These are phyloP conservation scores for Gastrophysa polygoni DNA, from an alignment of 2,888 invertebrate species.

Conservation along the genomic window DNA sequence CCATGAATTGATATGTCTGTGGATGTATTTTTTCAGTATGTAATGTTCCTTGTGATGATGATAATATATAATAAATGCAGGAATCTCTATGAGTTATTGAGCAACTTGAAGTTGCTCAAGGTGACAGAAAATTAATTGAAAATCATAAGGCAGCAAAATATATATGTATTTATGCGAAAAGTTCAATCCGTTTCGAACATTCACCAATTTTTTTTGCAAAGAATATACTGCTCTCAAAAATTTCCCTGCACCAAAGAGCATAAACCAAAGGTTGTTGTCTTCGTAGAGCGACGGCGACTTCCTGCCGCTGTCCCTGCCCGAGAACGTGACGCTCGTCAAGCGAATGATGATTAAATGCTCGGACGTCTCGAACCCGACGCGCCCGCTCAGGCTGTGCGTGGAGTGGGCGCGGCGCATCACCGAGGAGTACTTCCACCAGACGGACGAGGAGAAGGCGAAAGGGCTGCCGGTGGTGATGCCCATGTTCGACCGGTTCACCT, in stretches of 20 bases:
- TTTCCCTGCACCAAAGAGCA: not conserved
- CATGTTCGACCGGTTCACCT: conserved; percentile 92
- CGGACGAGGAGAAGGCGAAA: conserved; percentile 91
- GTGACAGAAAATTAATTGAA: too few species aligned
- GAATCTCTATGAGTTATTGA: too few species aligned
- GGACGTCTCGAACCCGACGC: conserved; percentile 95
- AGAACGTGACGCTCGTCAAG: conserved; percentile 86
- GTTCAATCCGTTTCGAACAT: too few species aligned
- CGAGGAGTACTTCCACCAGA: conserved; percentile 97
- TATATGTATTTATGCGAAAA: too few species aligned
- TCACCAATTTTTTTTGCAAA: too few species aligned
- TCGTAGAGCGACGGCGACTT: conserved; percentile 38
- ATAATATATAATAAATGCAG: too few species aligned
- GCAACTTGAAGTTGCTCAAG: too few species aligned
- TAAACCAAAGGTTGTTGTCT: not conserved
- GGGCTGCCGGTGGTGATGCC: conserved; percentile 97
- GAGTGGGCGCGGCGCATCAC: conserved; percentile 97
- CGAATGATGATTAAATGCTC: conserved; percentile 99
- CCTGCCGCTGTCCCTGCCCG: conserved; percentile 64
- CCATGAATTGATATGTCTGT: too few species aligned
- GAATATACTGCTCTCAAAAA: too few species aligned
- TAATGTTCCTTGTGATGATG: too few species aligned
- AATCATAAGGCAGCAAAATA: too few species aligned
- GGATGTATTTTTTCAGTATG: too few species aligned
- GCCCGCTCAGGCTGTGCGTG: conserved; percentile 81